Conservation (phyloP, 2,888 invertebrate species). For the Disparrhopalites patrizii region DNA sequence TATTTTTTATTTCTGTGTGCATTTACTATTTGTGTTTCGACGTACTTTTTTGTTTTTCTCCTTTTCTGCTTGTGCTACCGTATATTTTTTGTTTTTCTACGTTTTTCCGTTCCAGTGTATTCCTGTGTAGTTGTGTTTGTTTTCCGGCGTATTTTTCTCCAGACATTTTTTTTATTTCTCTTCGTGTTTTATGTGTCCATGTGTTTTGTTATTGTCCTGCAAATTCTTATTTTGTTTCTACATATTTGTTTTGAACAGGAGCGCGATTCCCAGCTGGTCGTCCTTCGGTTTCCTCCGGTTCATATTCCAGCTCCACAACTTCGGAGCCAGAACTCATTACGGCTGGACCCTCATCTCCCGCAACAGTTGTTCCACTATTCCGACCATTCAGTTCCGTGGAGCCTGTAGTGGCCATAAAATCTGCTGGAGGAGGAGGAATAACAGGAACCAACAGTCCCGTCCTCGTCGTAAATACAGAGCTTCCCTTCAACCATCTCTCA, state of each 20-base stretch:
- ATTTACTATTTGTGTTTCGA: too few species aligned
- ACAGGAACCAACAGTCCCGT: neutral
- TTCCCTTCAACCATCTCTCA: conserved; percentile 29
- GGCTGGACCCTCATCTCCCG: conserved; percentile 34
- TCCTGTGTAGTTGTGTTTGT: too few species aligned
- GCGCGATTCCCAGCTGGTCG: conserved; percentile 47
- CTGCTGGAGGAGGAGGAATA: neutral
- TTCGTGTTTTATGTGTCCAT: neutral
- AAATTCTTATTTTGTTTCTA: too few species aligned
- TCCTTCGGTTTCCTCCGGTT: conserved; percentile 30
- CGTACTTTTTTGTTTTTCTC: too few species aligned
- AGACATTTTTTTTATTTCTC: neutral
- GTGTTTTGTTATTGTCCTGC: too few species aligned
- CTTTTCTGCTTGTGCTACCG: too few species aligned
- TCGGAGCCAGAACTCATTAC: neutral
- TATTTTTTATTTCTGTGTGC: too few species aligned
- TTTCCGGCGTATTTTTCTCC: too few species aligned
- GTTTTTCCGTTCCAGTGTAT: neutral
- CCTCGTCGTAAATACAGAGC: too few species aligned
- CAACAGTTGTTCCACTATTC: conserved; percentile 40
- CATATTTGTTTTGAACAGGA: conserved; percentile 27
- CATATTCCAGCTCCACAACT: neutral
- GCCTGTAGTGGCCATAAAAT: neutral
- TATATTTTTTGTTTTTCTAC: too few species aligned
- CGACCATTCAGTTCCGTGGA: conserved; percentile 22